These are phyloP conservation scores for Dipodomys spectabilis DNA, from an alignment of 2,113 vertebrate genomes.

Conservation along the genomic window DNA sequence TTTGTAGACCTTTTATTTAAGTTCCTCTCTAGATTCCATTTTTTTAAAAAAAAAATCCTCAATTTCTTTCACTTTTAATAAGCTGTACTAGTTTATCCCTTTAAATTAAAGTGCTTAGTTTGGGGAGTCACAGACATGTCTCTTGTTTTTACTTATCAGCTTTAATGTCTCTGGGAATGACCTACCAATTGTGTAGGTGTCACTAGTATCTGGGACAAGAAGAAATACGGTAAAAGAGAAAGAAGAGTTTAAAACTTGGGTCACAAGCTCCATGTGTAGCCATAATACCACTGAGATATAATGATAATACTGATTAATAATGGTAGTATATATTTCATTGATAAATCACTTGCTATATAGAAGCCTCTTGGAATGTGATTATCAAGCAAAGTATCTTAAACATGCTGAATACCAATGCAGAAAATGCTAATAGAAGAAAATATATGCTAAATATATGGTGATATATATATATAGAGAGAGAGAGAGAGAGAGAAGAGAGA, in stretches of 20 bases:
- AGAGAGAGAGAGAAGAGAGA: no score
- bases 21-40: constrained; percentile 32
- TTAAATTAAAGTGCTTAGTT: constrained; percentile 37
- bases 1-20: constrained; percentile 1
- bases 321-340: not conserved
- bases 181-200: not conserved
- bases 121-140: not conserved
- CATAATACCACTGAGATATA: not conserved
- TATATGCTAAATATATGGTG: no score
- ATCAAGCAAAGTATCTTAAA: not conserved
- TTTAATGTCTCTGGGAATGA: constrained; percentile 44
- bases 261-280: not conserved
- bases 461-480: no score
- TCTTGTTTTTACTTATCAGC: constrained; percentile 2
- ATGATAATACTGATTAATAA: not conserved
- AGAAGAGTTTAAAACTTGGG: not conserved
- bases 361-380: not conserved
- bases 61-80: constrained; percentile 11
- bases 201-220: not conserved
- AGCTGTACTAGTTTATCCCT: not conserved
- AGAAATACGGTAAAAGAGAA: not conserved
- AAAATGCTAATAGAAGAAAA: not conserved
- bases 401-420: not conserved
- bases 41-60: not conserved
- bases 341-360: constrained; percentile 16